These are phyloP conservation scores for Xyliphius kryptos DNA, from an alignment of 2,113 vertebrate species.

Conservation along the genomic window DNA sequence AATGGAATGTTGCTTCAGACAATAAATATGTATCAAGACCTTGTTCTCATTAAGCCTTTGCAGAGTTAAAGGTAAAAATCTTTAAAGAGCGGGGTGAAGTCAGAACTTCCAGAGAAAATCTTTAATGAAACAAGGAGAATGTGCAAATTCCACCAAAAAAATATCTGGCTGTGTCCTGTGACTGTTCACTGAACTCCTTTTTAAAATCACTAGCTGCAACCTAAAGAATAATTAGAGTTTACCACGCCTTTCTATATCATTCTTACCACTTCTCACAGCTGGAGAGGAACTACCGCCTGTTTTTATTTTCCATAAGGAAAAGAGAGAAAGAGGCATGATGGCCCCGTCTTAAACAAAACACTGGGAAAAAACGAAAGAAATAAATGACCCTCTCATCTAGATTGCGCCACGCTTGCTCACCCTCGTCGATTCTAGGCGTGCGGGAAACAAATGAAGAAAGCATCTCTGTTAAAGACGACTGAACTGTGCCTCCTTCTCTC, in stretches of 20 bases:
- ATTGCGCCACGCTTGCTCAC: slow-evolving; percentile 86
- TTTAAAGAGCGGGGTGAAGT: too few relatives aligned
- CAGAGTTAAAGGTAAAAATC: too few relatives aligned
- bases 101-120: too few relatives aligned
- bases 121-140: too few relatives aligned
- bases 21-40: too few relatives aligned
- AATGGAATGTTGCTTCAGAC: too few relatives aligned
- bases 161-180: too few relatives aligned
- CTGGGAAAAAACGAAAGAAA: slow-evolving; percentile 42
- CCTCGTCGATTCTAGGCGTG: slow-evolving; percentile 79
- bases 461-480: slow-evolving; percentile 66
- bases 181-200: slow-evolving; percentile 2
- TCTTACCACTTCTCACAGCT: slow-evolving; percentile 83
- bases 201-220: slow-evolving; percentile 16
- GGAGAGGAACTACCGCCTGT: slow-evolving; percentile 79
- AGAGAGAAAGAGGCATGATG: slow-evolving; percentile 78
- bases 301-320: slow-evolving; percentile 93
- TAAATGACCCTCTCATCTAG: slow-evolving; percentile 84
- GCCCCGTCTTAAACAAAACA: slow-evolving; percentile 61
- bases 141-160: too few relatives aligned
- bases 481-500: slow-evolving; percentile 14
- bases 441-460: slow-evolving; percentile 76
- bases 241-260: slow-evolving; percentile 88
- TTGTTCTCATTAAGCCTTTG: too few relatives aligned
- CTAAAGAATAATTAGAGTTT: slow-evolving; percentile 73